Conservation (phyloP, 2,113 vertebrate genomes). For the Nannospalax galili region DNA sequence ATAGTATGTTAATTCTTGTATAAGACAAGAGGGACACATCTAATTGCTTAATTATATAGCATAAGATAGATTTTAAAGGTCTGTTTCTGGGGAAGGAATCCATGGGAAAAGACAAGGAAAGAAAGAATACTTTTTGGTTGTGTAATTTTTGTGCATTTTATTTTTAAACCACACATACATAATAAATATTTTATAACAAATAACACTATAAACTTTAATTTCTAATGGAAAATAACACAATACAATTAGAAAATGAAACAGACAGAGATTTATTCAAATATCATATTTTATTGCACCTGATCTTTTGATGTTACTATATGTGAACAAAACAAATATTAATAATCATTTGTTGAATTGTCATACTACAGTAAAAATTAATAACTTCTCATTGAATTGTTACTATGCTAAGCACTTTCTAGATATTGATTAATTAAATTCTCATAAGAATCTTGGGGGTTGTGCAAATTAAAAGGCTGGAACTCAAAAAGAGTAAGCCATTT, state of each 20-base stretch:
- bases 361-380: constrained; percentile 37
- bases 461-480: constrained; percentile 29
- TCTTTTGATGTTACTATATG: neutral
- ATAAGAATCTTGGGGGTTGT: neutral
- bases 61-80: constrained; percentile 43
- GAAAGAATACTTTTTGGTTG: neutral
- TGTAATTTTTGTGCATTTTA: neutral
- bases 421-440: constrained; percentile 17
- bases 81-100: neutral
- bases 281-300: neutral
- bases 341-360: constrained; percentile 8
- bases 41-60: neutral
- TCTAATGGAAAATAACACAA: neutral
- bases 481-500: neutral
- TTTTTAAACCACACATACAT: neutral
- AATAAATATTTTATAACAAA: neutral
- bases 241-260: constrained; percentile 7
- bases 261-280: constrained; percentile 7
- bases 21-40: neutral
- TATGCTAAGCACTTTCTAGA: neutral
- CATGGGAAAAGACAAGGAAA: neutral
- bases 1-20: neutral
- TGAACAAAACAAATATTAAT: constrained; percentile 42
- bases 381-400: neutral
- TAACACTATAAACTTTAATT: neutral